Percentiles rank a stretch among this genome's conserved stretches.
Evolutionary conservation across 2,888 invertebrate species (phyloP).

Genomic region (Octonoba sinensis): DNA sequence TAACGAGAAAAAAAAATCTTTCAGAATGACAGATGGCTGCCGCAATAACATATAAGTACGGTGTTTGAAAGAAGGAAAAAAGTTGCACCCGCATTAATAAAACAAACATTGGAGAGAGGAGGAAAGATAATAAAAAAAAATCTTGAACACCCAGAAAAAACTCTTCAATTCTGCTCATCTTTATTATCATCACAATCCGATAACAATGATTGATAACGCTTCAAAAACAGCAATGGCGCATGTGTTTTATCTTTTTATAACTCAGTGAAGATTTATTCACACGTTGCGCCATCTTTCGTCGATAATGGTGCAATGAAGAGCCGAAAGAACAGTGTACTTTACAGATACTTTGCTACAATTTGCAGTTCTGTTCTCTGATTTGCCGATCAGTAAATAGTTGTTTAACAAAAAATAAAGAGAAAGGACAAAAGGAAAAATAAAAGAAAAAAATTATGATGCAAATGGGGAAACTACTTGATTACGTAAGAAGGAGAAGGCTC

Average conservation of each 20-base stretch:
- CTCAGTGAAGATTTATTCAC: not conserved
- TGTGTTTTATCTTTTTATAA: conserved; percentile 1
- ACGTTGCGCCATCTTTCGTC: conserved; percentile 12
- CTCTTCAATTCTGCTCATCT: conserved; percentile 18
- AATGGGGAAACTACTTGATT: too few species aligned
- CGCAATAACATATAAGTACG: conserved; percentile 23
- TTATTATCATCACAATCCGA: conserved; percentile 23
- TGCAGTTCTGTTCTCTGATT: not conserved
- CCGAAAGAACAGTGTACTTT: too few species aligned
- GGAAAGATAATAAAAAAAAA: not conserved
- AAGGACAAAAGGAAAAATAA: too few species aligned
- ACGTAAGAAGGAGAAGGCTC: too few species aligned
- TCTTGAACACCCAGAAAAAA: conserved; percentile 2
- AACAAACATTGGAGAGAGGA: not conserved
- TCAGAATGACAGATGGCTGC: conserved; percentile 21
- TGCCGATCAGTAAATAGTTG: not conserved
- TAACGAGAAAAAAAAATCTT: not conserved
- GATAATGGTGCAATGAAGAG: not conserved
- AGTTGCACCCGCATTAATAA: too few species aligned
- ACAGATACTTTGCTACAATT: not conserved
- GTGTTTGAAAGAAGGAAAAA: conserved; percentile 7
- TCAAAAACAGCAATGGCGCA: conserved; percentile 15
- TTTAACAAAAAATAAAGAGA: too few species aligned
- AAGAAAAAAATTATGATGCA: too few species aligned
- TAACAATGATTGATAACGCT: conserved; percentile 38